Conservation (phyloP, 2,113 vertebrate genomes). For the Promerops cafer region DNA sequence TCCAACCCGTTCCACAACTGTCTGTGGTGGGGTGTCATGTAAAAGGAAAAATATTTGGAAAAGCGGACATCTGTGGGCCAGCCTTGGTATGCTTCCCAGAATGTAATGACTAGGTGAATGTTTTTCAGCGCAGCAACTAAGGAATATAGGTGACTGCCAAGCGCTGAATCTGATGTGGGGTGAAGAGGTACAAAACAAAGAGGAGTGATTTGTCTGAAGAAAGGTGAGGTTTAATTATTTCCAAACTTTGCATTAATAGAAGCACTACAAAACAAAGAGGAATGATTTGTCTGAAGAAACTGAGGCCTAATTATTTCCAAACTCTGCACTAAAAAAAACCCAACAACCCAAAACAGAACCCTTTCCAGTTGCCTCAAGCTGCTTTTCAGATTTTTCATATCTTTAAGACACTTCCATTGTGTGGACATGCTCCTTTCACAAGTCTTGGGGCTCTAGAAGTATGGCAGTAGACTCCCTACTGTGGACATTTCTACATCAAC, state of each 20-base stretch:
- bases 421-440: neutral
- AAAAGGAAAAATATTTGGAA: slow-evolving; percentile 57
- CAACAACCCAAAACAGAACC: neutral
- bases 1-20: slow-evolving; percentile 8
- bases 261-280: neutral
- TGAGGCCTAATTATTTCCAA: slow-evolving; percentile 5
- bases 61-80: slow-evolving; percentile 53
- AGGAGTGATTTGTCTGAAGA: neutral
- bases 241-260: neutral
- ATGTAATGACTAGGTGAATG: slow-evolving; percentile 65
- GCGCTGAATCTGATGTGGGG: neutral
- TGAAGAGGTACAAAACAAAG: slow-evolving; percentile 40
- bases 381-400: neutral
- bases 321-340: neutral
- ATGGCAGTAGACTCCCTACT: neutral
- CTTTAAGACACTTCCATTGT: neutral
- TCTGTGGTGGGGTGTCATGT: slow-evolving; percentile 57
- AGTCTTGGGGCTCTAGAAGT: neutral
- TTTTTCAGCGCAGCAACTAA: slow-evolving; percentile 14
- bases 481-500: neutral
- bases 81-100: slow-evolving; percentile 56
- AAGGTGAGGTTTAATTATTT: slow-evolving; percentile 6
- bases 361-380: fast-evolving
- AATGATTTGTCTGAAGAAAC: neutral
- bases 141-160: slow-evolving; percentile 52